Percentiles rank a stretch among this genome's conserved stretches.
Conservation (phyloP, 2,888 invertebrate species). For the Axea sp. region DNA sequence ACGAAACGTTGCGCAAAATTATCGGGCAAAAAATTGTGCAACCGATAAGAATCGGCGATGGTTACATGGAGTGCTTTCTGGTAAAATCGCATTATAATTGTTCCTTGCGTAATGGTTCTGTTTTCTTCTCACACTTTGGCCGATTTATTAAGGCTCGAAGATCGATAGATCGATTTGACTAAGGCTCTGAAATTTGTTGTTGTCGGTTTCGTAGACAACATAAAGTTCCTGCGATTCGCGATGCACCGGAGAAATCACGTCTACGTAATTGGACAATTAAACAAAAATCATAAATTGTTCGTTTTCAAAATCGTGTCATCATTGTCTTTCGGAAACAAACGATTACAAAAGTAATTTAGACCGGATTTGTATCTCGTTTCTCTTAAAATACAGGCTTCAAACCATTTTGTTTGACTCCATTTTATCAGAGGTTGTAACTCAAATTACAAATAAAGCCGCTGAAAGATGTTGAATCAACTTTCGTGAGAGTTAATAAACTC, state of each 20-base stretch:
- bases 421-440: background rate
- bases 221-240: too few relatives aligned
- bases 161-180: conserved; percentile 11
- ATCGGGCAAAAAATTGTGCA: conserved; percentile 42
- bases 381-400: too few relatives aligned
- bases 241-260: too few relatives aligned
- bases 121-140: conserved; percentile 45
- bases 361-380: too few relatives aligned
- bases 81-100: conserved; percentile 44
- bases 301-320: too few relatives aligned
- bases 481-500: background rate
- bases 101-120: conserved; percentile 15
- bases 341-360: too few relatives aligned
- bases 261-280: too few relatives aligned
- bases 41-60: conserved; percentile 36
- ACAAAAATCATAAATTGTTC: too few relatives aligned
- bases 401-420: too few relatives aligned
- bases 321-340: too few relatives aligned
- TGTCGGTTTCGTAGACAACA: background rate
- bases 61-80: conserved; percentile 36
- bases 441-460: too few relatives aligned
- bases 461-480: background rate
- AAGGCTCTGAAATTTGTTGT: background rate
- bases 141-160: conserved; percentile 8
- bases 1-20: conserved; percentile 34